phyloP scores from a whole-genome alignment of 2,113 vertebrate genomes.

The Cromileptes altivelis region DNA sequence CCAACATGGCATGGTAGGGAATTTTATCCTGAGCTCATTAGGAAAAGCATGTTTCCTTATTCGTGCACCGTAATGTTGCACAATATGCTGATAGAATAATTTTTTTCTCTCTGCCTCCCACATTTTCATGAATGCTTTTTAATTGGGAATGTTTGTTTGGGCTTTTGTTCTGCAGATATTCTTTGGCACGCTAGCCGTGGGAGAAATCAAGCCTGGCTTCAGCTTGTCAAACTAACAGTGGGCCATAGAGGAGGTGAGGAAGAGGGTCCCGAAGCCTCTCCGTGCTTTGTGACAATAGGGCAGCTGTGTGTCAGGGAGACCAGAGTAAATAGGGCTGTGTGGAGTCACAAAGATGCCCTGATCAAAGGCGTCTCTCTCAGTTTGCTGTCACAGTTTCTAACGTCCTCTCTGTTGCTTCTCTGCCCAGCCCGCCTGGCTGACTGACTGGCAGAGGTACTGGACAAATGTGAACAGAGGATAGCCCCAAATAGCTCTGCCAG shows the following conservation, averaged over 20 bases:
- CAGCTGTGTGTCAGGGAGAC: constrained; percentile 67
- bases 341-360: constrained; percentile 66
- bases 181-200: constrained; percentile 62
- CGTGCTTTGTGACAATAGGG: constrained; percentile 57
- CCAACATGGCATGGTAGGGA: constrained; percentile 72
- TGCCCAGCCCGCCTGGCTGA: constrained; percentile 37
- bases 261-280: constrained; percentile 59
- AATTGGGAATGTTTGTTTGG: constrained; percentile 64
- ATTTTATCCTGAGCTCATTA: constrained; percentile 83
- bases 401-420: constrained; percentile 45
- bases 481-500: constrained; percentile 4
- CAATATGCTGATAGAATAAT: constrained; percentile 66
- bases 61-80: constrained; percentile 48
- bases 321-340: constrained; percentile 73
- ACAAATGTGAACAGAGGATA: constrained; percentile 28
- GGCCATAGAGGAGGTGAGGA: constrained; percentile 67
- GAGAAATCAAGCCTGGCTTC: constrained; percentile 65
- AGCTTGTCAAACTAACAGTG: constrained; percentile 63
- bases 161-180: constrained; percentile 51
- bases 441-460: constrained; percentile 44
- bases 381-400: constrained; percentile 61
- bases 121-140: constrained; percentile 61
- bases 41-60: constrained; percentile 65
- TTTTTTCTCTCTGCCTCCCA: constrained; percentile 18
- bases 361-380: constrained; percentile 73